phyloP scores from a whole-genome alignment of 2,888 invertebrate genomes.

The Capitulum mitella region DNA sequence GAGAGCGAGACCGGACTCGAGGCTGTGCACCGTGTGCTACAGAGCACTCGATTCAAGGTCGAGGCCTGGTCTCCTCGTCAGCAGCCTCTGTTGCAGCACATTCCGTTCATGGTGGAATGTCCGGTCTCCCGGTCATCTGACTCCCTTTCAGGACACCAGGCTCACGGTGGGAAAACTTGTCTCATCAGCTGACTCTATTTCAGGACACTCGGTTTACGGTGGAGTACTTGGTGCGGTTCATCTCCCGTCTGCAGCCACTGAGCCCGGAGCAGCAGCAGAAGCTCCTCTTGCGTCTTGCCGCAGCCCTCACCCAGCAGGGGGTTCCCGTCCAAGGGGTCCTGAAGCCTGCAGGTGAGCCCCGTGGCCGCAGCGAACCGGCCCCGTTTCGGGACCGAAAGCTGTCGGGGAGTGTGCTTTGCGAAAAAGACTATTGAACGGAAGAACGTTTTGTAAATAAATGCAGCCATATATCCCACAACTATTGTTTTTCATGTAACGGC shows the following conservation, averaged over 20 bases:
- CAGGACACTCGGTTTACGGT: constrained; percentile 60
- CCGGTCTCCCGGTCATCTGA: too few species aligned
- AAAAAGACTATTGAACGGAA: too few species aligned
- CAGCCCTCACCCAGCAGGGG: constrained; percentile 60
- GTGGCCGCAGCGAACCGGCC: too few species aligned
- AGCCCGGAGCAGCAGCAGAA: constrained; percentile 54
- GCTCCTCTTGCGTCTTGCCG: constrained; percentile 57
- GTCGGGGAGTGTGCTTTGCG: too few species aligned
- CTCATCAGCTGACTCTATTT: too few species aligned
- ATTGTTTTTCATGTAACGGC: too few species aligned
- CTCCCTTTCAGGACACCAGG: constrained; percentile 49
- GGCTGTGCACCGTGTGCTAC: too few species aligned
- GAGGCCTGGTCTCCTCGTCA: constrained; percentile 44
- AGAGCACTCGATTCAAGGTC: constrained; percentile 60
- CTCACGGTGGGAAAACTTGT: not conserved
- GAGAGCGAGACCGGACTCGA: too few species aligned
- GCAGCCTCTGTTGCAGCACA: too few species aligned
- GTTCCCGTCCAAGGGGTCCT: constrained; percentile 48
- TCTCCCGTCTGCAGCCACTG: constrained; percentile 58
- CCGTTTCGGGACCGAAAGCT: too few species aligned
- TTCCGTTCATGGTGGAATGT: not conserved
- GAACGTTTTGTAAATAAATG: too few species aligned
- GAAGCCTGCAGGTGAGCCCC: constrained; percentile 46
- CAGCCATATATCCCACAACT: too few species aligned
- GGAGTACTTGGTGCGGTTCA: constrained; percentile 64